Percentiles rank a stretch among this genome's conserved stretches.
phyloP scores from a whole-genome alignment of 2,888 invertebrate species.

The Microplitis manilae region DNA sequence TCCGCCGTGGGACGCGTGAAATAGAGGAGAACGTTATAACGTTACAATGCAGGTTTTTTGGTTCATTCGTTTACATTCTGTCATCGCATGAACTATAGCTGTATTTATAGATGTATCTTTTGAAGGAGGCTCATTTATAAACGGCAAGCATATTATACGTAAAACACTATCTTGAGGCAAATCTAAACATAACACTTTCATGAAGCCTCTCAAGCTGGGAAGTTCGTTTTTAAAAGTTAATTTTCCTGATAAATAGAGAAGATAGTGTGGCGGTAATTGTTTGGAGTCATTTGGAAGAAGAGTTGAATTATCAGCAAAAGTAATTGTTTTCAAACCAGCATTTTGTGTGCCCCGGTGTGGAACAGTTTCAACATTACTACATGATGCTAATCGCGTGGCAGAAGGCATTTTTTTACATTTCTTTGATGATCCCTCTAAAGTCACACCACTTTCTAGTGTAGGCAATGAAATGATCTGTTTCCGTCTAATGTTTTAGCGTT shows the following conservation, averaged over 20 bases:
- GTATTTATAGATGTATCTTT: constrained; percentile 30
- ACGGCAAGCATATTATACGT: constrained; percentile 38
- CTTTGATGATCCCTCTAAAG: too few relatives aligned
- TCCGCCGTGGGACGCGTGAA: too few relatives aligned
- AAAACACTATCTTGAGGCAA: constrained; percentile 19
- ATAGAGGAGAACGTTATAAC: too few relatives aligned
- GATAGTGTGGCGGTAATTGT: constrained; percentile 19
- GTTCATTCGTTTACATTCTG: constrained; percentile 26
- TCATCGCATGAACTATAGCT: constrained; percentile 32
- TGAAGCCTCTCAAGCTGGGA: constrained; percentile 40
- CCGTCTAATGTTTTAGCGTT: too few relatives aligned
- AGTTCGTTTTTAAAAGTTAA: not conserved
- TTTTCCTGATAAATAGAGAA: constrained; percentile 20
- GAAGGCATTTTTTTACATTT: constrained; percentile 31
- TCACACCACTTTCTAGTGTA: too few relatives aligned
- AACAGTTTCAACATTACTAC: not conserved
- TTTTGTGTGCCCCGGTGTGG: constrained; percentile 2
- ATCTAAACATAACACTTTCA: constrained; percentile 33
- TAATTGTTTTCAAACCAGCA: constrained; percentile 9
- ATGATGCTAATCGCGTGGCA: constrained; percentile 13
- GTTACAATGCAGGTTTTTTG: constrained; percentile 51
- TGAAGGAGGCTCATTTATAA: constrained; percentile 41
- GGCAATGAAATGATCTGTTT: too few relatives aligned
- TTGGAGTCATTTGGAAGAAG: constrained; percentile 10
- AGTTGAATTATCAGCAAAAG: not conserved